A percentile compares a stretch with the other conserved stretches of the same genome.
These are phyloP conservation scores for Arge pagana DNA, from an alignment of 2,888 invertebrate genomes.

Conservation along the genomic window DNA sequence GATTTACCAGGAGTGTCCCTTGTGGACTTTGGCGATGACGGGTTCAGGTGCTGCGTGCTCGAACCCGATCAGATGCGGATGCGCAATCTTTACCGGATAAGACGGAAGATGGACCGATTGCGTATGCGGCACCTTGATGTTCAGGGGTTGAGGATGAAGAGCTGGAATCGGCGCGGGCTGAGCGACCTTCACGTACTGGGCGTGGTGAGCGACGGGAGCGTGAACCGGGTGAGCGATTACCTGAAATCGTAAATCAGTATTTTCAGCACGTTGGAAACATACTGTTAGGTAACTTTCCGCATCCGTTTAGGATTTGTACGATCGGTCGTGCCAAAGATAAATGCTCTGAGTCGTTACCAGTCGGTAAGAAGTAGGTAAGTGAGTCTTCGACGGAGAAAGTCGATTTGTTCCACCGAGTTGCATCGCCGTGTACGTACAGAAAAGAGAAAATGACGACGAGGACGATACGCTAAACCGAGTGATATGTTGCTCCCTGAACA, in stretches of 20 bases:
- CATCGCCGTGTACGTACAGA: too few species aligned
- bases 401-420: too few species aligned
- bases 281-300: too few species aligned
- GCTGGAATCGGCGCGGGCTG: slow-evolving; percentile 50
- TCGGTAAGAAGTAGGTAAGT: too few species aligned
- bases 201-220: slow-evolving; percentile 14
- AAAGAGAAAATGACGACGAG: too few species aligned
- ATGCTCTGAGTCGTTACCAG: too few species aligned
- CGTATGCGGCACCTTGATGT: slow-evolving; percentile 45
- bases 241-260: slow-evolving; percentile 1
- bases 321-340: too few species aligned
- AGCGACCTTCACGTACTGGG: slow-evolving; percentile 38
- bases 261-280: neutral
- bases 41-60: slow-evolving; percentile 61
- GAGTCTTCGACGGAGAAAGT: too few species aligned
- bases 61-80: slow-evolving; percentile 63
- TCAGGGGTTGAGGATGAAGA: slow-evolving; percentile 51
- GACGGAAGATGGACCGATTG: slow-evolving; percentile 45
- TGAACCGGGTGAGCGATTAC: slow-evolving; percentile 9
- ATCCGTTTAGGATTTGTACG: too few species aligned
- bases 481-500: too few species aligned
- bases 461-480: too few species aligned
- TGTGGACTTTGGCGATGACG: slow-evolving; percentile 60
- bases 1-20: slow-evolving; percentile 48
- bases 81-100: slow-evolving; percentile 52